Evolutionary conservation across 2,888 invertebrate genomes (phyloP), one percentile per base, ranked within the genome.

Genomic region (Melikaiella ostensackeni): DNA sequence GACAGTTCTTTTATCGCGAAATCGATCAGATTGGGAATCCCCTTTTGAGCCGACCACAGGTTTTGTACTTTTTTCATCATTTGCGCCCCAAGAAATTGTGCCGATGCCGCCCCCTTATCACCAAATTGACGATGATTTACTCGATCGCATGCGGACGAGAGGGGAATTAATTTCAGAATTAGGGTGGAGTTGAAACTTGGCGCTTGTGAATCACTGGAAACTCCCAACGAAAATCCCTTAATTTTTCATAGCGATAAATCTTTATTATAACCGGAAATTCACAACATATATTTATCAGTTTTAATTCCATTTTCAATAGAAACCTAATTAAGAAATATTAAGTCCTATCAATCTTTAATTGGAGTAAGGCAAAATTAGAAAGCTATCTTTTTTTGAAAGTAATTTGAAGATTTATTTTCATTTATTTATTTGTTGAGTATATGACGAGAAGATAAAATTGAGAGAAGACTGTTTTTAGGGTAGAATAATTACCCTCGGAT

Each of bases 21-120:
- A 79, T 82, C 82, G 78, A 82, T 82, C 81, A 75, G 42, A 30
- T 70, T 70, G 76, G 75, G 76, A 80, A 81, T 80, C 79, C 70
- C 75, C 77, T 70, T 81, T 77, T 75, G 63, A 77, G 73, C 42
- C 76, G 59, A 38, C 63, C 62, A 64, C 24, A 46, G 63, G 76
- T 73, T 62, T 73, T 73, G 61, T 66, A 64, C 50, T 30, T 66
- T 76, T 62, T 59, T 46, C 70, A 33, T 50, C 70, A 70, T 50
- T 70, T 70, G 50, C 30, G 70, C 50, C 9, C 70, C 0, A 55
- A 50, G 33, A 70, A 70, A 70, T 70, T 33, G 70, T 70, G 46
- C 50, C 70, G 21, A 70, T n/a, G 50, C 70, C 70, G 70, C 70
- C 50, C 70, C 50, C 70, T 70, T 70, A 70, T 70, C 70, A 50